phyloP scores from a whole-genome alignment of 1,140 invertebrate species.

The Berghia stephanieae region DNA sequence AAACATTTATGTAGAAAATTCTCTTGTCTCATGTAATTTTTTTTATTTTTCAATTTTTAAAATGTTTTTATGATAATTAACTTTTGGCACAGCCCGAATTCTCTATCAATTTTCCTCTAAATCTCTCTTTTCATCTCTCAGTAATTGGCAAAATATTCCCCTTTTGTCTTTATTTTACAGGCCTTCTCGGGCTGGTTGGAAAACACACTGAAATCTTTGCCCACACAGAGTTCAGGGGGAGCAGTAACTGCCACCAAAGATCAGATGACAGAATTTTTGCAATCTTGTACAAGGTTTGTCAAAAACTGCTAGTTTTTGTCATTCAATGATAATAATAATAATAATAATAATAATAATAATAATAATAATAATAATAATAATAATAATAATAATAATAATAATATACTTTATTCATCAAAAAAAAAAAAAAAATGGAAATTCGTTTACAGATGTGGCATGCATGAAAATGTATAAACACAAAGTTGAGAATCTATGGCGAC shows the following conservation, averaged over 20 bases:
- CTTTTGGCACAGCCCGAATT: not conserved
- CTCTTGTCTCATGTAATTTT: not conserved
- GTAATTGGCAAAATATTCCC: slow-evolving; percentile 26
- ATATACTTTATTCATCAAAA: too few species aligned
- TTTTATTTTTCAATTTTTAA: too few species aligned
- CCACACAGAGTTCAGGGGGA: slow-evolving; percentile 79
- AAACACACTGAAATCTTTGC: slow-evolving; percentile 78
- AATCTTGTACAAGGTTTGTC: slow-evolving; percentile 75
- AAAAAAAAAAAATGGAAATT: too few species aligned
- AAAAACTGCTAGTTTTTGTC: too few species aligned
- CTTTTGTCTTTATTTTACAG: slow-evolving; percentile 66
- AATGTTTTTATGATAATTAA: not conserved
- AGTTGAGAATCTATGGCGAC: too few species aligned
- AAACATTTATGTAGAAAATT: not conserved
- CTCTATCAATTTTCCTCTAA: not conserved
- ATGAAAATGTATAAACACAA: too few species aligned
- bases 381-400: too few species aligned
- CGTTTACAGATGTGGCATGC: too few species aligned
- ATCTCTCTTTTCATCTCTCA: not conserved
- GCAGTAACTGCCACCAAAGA: slow-evolving; percentile 80
- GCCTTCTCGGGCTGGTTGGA: slow-evolving; percentile 75
- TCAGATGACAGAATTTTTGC: slow-evolving; percentile 87
- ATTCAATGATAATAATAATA: too few species aligned
- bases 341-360: too few species aligned
- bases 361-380: too few species aligned